phyloP scores from a whole-genome alignment of 2,797 vertebrate species.

The Brotula barbata region DNA sequence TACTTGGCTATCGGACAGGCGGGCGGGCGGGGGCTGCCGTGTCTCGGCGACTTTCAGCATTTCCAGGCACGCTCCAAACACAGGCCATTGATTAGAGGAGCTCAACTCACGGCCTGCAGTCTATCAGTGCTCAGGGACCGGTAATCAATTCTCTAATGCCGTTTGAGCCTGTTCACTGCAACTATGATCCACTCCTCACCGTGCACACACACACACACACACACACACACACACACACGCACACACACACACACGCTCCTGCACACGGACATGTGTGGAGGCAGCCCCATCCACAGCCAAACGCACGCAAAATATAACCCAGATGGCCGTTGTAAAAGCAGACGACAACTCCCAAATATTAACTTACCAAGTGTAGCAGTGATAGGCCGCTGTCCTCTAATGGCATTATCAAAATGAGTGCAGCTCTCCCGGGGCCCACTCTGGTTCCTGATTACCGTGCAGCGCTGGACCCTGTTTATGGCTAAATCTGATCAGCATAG shows the following conservation, averaged over 20 bases:
- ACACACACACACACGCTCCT: slow-evolving; percentile 18
- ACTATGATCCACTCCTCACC: slow-evolving; percentile 57
- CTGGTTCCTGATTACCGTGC: slow-evolving; percentile 73
- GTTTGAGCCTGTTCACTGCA: slow-evolving; percentile 71
- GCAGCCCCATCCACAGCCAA: slow-evolving; percentile 9
- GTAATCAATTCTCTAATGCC: slow-evolving; percentile 83
- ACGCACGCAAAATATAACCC: slow-evolving; percentile 48
- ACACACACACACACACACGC: neutral
- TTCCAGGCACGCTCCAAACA: slow-evolving; percentile 68
- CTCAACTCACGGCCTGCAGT: slow-evolving; percentile 70
- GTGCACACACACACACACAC: slow-evolving; percentile 13
- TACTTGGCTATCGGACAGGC: slow-evolving; percentile 52
- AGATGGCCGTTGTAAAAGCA: slow-evolving; percentile 66
- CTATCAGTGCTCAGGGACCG: slow-evolving; percentile 77
- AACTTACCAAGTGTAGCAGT: slow-evolving; percentile 65
- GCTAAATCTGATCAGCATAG: slow-evolving; percentile 76
- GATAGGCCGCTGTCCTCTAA: slow-evolving; percentile 69
- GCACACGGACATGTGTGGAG: slow-evolving; percentile 17
- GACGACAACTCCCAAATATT: slow-evolving; percentile 64
- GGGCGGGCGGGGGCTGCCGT: slow-evolving; percentile 54
- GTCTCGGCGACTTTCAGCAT: slow-evolving; percentile 63
- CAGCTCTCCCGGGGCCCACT: slow-evolving; percentile 66
- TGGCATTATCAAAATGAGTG: slow-evolving; percentile 75
- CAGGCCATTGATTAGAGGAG: slow-evolving; percentile 74
- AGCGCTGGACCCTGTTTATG: slow-evolving; percentile 57